These are phyloP conservation scores for Mohoua ochrocephala DNA, from an alignment of 2,113 vertebrate species.

Conservation along the genomic window DNA sequence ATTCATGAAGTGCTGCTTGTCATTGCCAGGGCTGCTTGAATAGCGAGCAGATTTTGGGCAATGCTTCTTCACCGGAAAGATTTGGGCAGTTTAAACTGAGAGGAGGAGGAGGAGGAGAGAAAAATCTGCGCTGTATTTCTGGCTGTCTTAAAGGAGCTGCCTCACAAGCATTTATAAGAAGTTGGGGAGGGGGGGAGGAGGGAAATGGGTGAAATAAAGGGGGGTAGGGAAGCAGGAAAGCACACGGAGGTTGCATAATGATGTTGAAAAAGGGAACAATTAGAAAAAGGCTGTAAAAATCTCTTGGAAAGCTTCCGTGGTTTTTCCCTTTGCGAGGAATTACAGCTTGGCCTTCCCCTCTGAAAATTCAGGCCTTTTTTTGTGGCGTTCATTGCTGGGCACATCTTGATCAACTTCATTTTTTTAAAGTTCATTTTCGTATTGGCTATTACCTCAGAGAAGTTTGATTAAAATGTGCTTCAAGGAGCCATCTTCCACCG, in stretches of 20 bases:
- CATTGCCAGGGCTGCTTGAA: slow-evolving; percentile 11
- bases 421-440: background rate
- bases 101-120: background rate
- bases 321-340: background rate
- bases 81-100: background rate
- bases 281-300: background rate
- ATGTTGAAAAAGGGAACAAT: background rate
- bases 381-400: background rate
- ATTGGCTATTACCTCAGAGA: background rate
- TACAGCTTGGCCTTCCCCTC: background rate
- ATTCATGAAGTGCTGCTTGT: slow-evolving; percentile 21
- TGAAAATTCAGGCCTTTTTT: background rate
- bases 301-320: background rate
- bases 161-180: background rate
- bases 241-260: background rate
- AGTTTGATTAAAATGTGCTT: background rate
- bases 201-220: background rate
- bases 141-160: background rate
- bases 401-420: background rate
- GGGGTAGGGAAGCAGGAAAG: background rate
- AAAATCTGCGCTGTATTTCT: background rate
- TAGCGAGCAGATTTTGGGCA: slow-evolving; percentile 42
- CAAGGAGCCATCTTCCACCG: background rate
- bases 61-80: background rate
- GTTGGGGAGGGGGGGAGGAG: background rate